Evolutionary conservation across 2,797 vertebrate species (phyloP), one percentile per base, ranked within the genome.

Genomic region (Phylloscopus collybita): DNA sequence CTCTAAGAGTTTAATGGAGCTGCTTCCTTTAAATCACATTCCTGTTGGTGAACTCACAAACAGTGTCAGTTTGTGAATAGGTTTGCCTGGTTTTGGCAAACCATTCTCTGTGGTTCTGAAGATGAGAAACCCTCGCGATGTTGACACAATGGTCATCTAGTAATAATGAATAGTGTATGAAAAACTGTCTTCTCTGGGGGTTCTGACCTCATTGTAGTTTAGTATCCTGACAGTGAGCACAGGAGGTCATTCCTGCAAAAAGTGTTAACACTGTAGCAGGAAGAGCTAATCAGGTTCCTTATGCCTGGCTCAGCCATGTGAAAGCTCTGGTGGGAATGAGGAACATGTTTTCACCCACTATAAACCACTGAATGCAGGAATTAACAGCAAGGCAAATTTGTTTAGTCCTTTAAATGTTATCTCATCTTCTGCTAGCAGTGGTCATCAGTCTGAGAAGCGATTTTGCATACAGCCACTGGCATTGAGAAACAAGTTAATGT

Each of bases 381-480:
- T 79, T 91, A 91, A 49, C 42, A 60, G 45, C 60, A 70, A 88
- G 57, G 57, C 34, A 92, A 81, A 82, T 92, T 73, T 91, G n/a
- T 88, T 88, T 81, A 81, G 66, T 72, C 82, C 62, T 81, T 90
- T 84, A 80, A 78, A 49, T 75, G 44, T 70, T 86, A 59, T 26
- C 71, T 84, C 50, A 32, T 80, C 82, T 79, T 90, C 82, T 80
- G 73, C 51, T 92, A 70, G 66, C 70, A 60, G 32, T 67, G 47
- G n/a, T 75, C 70, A 54, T 86, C 74, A 60, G 1, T 90, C 66
- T 93, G 73, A 90, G 86, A 67, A 90, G 59, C 53, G 23, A 25
- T 70, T 92, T 80, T 94, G 56, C 60, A 51, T 79, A 26, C 38
- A 72, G 57, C 57, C 25, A 19, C 27, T 75, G 78, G 76, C 78